Conservation (phyloP, 2,888 invertebrate species). For the Sinodicranocentrus sp. region DNA sequence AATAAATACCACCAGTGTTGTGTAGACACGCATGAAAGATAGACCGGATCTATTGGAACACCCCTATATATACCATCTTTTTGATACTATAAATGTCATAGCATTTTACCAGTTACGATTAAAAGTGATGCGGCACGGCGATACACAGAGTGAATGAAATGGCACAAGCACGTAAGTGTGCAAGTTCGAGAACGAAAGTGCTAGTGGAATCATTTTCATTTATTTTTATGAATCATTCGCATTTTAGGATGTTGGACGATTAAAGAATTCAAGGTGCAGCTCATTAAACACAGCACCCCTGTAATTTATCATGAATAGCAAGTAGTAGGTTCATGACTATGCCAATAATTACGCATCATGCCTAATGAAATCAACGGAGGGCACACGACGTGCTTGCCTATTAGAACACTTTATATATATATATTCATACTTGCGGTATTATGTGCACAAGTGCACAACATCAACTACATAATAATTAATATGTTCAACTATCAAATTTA, state of each 20-base stretch:
- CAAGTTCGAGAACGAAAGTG: constrained; percentile 20
- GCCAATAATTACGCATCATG: background rate
- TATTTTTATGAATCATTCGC: constrained; percentile 39
- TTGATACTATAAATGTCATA: too few relatives aligned
- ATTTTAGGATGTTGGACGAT: constrained; percentile 26
- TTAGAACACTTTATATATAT: too few relatives aligned
- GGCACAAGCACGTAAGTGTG: background rate
- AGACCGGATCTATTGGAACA: too few relatives aligned
- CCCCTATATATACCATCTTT: too few relatives aligned
- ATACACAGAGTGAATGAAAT: background rate
- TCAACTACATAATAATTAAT: too few relatives aligned
- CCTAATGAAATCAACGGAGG: background rate
- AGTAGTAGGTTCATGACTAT: background rate
- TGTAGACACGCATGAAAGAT: too few relatives aligned
- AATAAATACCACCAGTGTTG: too few relatives aligned
- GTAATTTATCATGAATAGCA: constrained; percentile 39
- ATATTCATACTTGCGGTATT: too few relatives aligned
- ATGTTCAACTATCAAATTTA: too few relatives aligned
- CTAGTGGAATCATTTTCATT: constrained; percentile 26
- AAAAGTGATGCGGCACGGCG: too few relatives aligned
- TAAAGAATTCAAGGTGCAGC: constrained; percentile 62
- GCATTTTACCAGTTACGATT: too few relatives aligned
- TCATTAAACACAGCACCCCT: constrained; percentile 37
- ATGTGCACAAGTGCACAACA: too few relatives aligned
- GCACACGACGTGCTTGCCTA: background rate